phyloP scores from a whole-genome alignment of 2,113 vertebrate genomes.

The Dermatemys mawii region DNA sequence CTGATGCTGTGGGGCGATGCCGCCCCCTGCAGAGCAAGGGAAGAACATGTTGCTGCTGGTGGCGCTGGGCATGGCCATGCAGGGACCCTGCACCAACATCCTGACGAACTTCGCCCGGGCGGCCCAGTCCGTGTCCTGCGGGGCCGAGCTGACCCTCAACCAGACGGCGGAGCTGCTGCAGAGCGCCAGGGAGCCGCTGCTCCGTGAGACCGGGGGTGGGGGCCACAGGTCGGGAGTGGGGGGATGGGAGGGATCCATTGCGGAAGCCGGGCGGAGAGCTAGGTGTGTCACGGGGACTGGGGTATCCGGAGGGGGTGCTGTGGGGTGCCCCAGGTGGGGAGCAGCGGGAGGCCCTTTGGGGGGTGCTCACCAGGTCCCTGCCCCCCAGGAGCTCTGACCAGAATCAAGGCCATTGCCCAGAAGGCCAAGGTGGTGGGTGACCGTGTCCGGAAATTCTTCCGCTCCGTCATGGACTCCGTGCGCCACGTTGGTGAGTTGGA shows the following conservation, averaged over 20 bases:
- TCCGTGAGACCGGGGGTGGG: constrained; percentile 77
- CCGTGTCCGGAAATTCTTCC: constrained; percentile 79
- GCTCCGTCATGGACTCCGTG: constrained; percentile 78
- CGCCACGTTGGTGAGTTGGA: constrained; percentile 82
- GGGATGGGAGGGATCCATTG: no score
- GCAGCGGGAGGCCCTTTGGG: not conserved
- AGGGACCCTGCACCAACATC: constrained; percentile 87
- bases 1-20: not conserved
- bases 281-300: no score
- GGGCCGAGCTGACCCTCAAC: constrained; percentile 87
- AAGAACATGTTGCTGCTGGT: constrained; percentile 82
- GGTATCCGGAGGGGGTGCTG: not conserved
- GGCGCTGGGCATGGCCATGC: constrained; percentile 78
- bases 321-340: not conserved
- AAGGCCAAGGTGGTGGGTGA: constrained; percentile 79
- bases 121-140: constrained; percentile 85
- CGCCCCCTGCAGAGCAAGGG: constrained; percentile 75
- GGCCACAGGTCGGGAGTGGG: not conserved
- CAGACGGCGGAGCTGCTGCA: constrained; percentile 84
- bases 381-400: constrained; percentile 69
- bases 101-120: constrained; percentile 82
- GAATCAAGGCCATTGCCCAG: constrained; percentile 82
- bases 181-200: constrained; percentile 78
- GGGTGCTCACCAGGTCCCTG: rapidly evolving
- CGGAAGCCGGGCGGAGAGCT: no score